These are phyloP conservation scores for Ophraella communa DNA, from an alignment of 2,888 invertebrate species.

Conservation along the genomic window DNA sequence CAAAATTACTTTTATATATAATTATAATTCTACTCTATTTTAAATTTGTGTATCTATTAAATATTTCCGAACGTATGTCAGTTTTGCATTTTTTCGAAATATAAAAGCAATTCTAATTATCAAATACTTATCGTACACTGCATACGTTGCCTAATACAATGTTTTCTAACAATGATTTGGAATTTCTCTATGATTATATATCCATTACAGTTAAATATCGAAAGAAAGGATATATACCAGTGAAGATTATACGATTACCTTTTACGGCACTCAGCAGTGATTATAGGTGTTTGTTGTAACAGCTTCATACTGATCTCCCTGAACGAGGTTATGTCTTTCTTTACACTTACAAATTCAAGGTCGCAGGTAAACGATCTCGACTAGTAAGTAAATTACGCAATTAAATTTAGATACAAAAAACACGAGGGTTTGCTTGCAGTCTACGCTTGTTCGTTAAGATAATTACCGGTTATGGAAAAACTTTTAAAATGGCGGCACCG, in stretches of 20 bases:
- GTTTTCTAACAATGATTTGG: slow-evolving; percentile 20
- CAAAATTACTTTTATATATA: too few species aligned
- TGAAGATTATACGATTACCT: slow-evolving; percentile 25
- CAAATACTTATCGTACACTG: neutral
- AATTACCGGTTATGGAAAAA: neutral
- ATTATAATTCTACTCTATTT: too few species aligned
- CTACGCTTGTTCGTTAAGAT: neutral
- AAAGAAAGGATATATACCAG: slow-evolving; percentile 12
- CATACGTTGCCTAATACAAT: neutral
- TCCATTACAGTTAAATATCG: slow-evolving; percentile 23
- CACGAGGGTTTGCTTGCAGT: neutral
- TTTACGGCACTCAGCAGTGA: slow-evolving; percentile 19
- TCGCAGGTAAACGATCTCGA: neutral
- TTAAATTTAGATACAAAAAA: neutral
- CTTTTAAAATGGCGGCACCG: too few species aligned
- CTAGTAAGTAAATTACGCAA: neutral
- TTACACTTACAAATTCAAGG: slow-evolving; percentile 2
- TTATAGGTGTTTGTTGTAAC: slow-evolving; percentile 27
- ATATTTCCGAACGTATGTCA: too few species aligned
- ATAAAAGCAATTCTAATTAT: neutral
- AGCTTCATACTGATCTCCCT: slow-evolving; percentile 17
- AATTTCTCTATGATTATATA: slow-evolving; percentile 26
- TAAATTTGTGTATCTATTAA: too few species aligned
- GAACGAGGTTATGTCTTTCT: slow-evolving; percentile 5
- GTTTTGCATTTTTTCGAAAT: too few species aligned